Evolutionary conservation across 2,797 vertebrate species (phyloP).

Genomic region (Sparus aurata): DNA sequence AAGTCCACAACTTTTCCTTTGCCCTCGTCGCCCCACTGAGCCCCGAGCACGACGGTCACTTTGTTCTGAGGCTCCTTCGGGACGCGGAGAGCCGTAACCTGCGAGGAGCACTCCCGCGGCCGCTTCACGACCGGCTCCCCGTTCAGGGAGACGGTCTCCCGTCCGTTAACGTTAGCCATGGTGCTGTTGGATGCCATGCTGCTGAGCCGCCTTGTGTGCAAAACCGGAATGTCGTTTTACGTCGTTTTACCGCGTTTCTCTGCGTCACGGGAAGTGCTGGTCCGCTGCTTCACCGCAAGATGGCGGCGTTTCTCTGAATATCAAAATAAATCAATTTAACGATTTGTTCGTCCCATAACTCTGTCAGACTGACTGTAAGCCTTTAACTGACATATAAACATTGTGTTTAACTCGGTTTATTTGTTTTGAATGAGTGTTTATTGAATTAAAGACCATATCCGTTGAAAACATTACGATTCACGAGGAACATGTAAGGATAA

Average conservation of each 20-base stretch:
- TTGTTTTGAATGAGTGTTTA: neutral
- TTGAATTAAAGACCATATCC: neutral
- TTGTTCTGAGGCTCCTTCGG: constrained; percentile 84
- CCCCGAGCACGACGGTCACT: constrained; percentile 90
- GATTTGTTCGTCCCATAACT: neutral
- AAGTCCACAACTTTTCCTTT: constrained; percentile 90
- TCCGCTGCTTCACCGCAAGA: neutral
- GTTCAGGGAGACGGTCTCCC: constrained; percentile 64
- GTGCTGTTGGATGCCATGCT: constrained; percentile 82
- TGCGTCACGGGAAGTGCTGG: constrained; percentile 66
- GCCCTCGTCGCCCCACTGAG: constrained; percentile 90
- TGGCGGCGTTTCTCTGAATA: neutral
- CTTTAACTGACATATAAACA: neutral
- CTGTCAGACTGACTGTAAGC: neutral
- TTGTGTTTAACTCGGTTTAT: neutral
- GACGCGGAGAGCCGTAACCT: constrained; percentile 46
- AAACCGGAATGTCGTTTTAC: constrained; percentile 76
- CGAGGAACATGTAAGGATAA: neutral
- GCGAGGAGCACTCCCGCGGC: constrained; percentile 67
- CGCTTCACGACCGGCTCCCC: constrained; percentile 84
- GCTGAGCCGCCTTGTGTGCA: constrained; percentile 13
- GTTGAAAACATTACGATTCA: neutral
- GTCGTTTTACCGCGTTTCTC: constrained; percentile 76
- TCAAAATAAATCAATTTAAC: neutral
- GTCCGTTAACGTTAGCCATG: constrained; percentile 79